Base-by-base conservation (phyloP, 2,113 vertebrate species). In the Xiphorhynchus elegans region DNA sequence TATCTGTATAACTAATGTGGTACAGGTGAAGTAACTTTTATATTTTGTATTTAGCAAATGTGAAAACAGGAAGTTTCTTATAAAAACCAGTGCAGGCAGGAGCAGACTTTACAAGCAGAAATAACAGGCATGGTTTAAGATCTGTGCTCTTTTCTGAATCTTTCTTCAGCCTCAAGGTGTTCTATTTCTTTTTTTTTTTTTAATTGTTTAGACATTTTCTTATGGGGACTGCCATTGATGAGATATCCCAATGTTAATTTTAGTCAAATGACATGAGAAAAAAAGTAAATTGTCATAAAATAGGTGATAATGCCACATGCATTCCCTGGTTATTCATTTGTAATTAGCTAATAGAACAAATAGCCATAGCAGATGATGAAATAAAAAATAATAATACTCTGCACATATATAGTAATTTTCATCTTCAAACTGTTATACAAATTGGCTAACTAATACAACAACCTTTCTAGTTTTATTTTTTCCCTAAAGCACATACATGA, bases 171-270 rank as follows among this genome's bases (percentile, higher is more conserved):
- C 15, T 78, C 0, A 0, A 84, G 16, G 7, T 76, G 17, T 13
- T 91, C 29, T 75, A 26, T 55, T 87, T 74, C 7, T 81, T 76
- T 44, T 47, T 47, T 75, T 37, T 37, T 37, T 37, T 37, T 37
- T 37, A 69, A 13, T 62, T 93, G 16, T 96, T 96, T 88, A 78
- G 60, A 58, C 0, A 46, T 90, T 94, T 87, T 92, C 56, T 87
- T 37, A 59, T 63, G 31, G 28, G 13, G 12, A 55, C 79, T 85
- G 28, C 10, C 20, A 60, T 49, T 84, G 79, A 84, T 90, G 79
- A 94, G 42, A 42, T 58, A 67, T 39, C 44, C 4, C 49, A 47
- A 25, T 37, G 21, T 76, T 82, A 72, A 79, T 89, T 89, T 78
- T 87, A 82, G 46, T 21, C 46, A 93, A 95, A 63, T 49, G 58